Conservation (phyloP, 1,140 invertebrate genomes). For the Pantala flavescens region DNA sequence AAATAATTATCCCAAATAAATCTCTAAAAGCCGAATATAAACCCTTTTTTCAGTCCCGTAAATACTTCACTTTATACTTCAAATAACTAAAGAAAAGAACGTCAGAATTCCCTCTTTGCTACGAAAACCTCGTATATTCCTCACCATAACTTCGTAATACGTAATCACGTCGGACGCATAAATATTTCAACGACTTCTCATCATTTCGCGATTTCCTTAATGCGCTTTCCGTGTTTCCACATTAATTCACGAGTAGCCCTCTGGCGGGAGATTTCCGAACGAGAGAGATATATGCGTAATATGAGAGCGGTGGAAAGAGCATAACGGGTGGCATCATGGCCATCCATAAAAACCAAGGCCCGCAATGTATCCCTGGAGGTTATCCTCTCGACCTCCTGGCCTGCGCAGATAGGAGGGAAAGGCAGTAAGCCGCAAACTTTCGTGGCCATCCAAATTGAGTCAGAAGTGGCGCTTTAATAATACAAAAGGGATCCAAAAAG, state of each 20-base stretch:
- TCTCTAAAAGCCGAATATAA: too few relatives aligned
- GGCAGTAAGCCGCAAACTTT: constrained; percentile 4
- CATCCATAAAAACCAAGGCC: background rate
- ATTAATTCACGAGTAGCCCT: background rate
- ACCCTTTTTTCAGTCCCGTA: too few relatives aligned
- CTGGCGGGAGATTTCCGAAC: background rate
- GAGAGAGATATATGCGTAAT: background rate
- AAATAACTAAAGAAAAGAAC: too few relatives aligned
- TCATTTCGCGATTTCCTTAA: too few relatives aligned
- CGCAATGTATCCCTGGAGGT: constrained; percentile 3
- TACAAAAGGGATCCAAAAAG: background rate
- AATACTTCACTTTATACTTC: too few relatives aligned
- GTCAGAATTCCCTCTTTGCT: too few relatives aligned
- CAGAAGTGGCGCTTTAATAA: constrained; percentile 1
- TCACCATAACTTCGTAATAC: too few relatives aligned
- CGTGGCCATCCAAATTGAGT: background rate
- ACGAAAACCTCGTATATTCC: too few relatives aligned
- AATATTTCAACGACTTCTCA: too few relatives aligned
- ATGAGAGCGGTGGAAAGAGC: background rate
- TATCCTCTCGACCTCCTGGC: background rate
- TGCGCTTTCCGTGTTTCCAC: background rate
- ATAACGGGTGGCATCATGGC: background rate
- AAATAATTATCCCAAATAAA: too few relatives aligned
- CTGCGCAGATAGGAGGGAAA: background rate
- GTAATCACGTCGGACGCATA: too few relatives aligned